Conservation (phyloP, 2,888 invertebrate genomes). For the Eristalis tenax region DNA sequence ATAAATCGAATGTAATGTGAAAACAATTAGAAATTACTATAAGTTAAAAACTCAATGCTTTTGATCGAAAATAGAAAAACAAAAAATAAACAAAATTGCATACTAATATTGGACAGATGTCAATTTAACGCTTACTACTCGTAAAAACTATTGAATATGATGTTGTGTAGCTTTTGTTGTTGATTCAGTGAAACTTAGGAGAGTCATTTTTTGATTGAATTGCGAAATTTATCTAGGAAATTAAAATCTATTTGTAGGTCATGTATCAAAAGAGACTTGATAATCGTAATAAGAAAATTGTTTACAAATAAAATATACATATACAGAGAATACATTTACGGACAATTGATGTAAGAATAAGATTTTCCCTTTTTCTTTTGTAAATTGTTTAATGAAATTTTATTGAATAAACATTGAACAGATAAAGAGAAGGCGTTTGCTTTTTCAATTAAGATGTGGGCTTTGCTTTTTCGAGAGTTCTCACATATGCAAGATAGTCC, state of each 20-base stretch:
- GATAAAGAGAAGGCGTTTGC: not conserved
- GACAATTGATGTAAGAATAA: not conserved
- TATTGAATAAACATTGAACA: conserved; percentile 59
- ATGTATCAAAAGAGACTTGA: conserved; percentile 53
- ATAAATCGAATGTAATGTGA: not conserved
- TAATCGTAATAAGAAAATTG: conserved; percentile 46
- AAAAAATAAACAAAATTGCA: not conserved
- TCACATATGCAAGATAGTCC: no score
- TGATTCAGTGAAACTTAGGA: conserved; percentile 36
- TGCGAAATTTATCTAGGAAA: conserved; percentile 12
- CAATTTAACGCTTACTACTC: conserved; percentile 59
- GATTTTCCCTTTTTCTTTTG: not conserved
- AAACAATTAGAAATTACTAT: not conserved
- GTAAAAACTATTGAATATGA: conserved; percentile 53
- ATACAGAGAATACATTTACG: conserved; percentile 41
- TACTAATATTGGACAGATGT: conserved; percentile 23
- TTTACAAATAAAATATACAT: conserved; percentile 38
- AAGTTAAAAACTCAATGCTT: conserved; percentile 6
- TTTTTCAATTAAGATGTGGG: not conserved
- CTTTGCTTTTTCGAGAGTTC: no score
- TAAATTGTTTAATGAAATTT: conserved; percentile 35
- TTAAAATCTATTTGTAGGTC: conserved; percentile 44
- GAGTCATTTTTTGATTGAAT: not conserved
- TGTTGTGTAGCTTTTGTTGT: conserved; percentile 65
- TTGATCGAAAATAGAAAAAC: conserved; percentile 8